Evolutionary conservation across 2,113 vertebrate genomes (phyloP).

Genomic region (Archilochus colubris): DNA sequence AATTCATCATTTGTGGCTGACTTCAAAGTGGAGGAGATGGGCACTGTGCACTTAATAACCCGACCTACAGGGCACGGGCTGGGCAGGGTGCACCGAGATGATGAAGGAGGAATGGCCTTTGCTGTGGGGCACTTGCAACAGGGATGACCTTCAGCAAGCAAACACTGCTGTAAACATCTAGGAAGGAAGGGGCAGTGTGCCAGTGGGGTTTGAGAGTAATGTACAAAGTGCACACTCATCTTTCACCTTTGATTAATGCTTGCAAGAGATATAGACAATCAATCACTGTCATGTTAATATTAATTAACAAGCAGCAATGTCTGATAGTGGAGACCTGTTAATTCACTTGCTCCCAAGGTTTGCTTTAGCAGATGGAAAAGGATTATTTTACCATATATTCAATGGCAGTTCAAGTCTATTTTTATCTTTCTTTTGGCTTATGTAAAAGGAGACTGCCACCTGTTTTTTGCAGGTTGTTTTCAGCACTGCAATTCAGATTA

Average conservation of each 20-base stretch:
- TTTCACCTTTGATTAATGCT: constrained; percentile 50
- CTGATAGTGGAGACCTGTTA: constrained; percentile 58
- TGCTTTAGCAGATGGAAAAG: constrained; percentile 76
- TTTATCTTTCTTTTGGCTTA: constrained; percentile 76
- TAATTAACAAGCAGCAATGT: constrained; percentile 64
- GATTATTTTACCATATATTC: constrained; percentile 76
- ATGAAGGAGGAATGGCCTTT: not conserved
- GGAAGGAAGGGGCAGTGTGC: not conserved
- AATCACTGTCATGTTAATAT: constrained; percentile 8
- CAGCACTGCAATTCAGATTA: constrained; percentile 34
- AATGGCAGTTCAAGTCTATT: constrained; percentile 74
- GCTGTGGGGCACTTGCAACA: not conserved
- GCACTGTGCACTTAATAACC: not conserved
- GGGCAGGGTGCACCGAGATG: rapidly evolving
- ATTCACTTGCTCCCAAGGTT: constrained; percentile 66
- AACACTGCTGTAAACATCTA: constrained; percentile 18
- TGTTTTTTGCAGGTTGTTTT: constrained; percentile 80
- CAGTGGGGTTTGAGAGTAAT: constrained; percentile 15
- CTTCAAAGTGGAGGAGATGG: not conserved
- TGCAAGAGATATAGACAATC: constrained; percentile 38
- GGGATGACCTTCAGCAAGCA: not conserved
- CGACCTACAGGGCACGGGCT: rapidly evolving
- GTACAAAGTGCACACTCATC: not conserved
- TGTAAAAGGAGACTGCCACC: constrained; percentile 72
- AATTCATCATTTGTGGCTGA: not conserved